Conservation (phyloP, 1,140 invertebrate species). For the Meloidogyne floridensis region DNA sequence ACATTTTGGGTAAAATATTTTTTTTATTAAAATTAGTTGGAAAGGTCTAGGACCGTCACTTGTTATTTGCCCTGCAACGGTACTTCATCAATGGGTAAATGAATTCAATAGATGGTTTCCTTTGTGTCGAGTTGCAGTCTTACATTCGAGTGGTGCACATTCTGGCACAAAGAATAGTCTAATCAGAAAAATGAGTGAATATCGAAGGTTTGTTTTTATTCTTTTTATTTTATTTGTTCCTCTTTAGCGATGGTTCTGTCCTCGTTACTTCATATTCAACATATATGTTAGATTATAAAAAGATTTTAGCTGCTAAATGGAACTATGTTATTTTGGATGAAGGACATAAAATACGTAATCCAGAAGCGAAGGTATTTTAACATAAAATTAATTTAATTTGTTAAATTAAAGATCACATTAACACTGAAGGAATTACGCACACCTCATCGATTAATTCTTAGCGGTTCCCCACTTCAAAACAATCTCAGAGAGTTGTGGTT, state of each 20-base stretch:
- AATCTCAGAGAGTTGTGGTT: conserved; percentile 73
- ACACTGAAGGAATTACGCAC: conserved; percentile 80
- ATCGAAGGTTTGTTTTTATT: conserved; percentile 19
- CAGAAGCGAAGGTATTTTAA: conserved; percentile 78
- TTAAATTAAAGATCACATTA: conserved; percentile 70
- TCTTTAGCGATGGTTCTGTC: conserved; percentile 66
- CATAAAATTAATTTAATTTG: conserved; percentile 42
- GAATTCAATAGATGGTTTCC: conserved; percentile 94
- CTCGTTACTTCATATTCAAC: conserved; percentile 76
- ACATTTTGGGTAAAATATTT: not conserved
- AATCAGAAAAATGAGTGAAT: conserved; percentile 32
- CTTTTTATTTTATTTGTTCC: not conserved
- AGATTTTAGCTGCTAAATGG: conserved; percentile 78
- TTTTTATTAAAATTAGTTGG: conserved; percentile 66
- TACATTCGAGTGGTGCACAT: conserved; percentile 82
- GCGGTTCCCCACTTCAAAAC: conserved; percentile 94
- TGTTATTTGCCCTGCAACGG: conserved; percentile 85
- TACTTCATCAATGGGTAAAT: conserved; percentile 92
- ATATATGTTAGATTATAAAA: conserved; percentile 73
- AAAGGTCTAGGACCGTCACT: conserved; percentile 81
- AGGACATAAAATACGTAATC: conserved; percentile 94
- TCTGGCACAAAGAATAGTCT: conserved; percentile 55
- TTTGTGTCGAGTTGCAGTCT: conserved; percentile 77
- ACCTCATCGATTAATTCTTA: conserved; percentile 76
- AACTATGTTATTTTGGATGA: conserved; percentile 94